Evolutionary conservation across 2,888 invertebrate species (phyloP).

Genomic region (Oeneis ivallda): DNA sequence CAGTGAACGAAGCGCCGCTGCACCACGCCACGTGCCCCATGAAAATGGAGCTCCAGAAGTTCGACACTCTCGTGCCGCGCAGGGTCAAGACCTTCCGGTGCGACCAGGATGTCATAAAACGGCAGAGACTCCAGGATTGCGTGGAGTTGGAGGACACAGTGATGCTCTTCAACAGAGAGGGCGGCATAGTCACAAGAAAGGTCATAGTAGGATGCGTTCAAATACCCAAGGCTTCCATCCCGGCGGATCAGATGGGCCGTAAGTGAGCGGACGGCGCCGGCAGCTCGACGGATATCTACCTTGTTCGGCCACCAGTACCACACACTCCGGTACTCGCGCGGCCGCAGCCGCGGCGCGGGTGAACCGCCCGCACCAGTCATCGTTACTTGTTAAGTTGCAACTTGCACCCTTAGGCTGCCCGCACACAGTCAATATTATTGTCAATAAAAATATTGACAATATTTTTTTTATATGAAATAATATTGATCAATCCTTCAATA

Average conservation of each 20-base stretch:
- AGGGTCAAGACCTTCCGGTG: background rate
- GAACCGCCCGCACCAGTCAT: no score
- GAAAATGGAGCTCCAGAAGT: background rate
- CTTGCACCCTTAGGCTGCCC: no score
- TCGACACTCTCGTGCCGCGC: background rate
- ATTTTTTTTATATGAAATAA: no score
- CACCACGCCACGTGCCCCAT: background rate
- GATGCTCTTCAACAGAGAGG: background rate
- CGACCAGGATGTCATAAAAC: background rate
- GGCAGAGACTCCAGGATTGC: background rate
- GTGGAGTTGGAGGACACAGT: background rate
- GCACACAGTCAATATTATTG: no score
- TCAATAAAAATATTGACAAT: no score
- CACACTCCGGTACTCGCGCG: no score
- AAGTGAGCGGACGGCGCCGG: background rate
- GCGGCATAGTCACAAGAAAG: background rate
- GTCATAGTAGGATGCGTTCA: background rate
- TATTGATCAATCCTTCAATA: no score
- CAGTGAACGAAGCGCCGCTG: background rate
- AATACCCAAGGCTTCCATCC: rapidly evolving
- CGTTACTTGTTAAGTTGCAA: no score
- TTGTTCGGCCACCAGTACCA: no score
- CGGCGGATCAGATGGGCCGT: background rate
- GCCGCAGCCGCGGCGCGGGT: no score
- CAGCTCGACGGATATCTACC: background rate